Base-by-base conservation (phyloP, 2,888 invertebrate genomes). In the Dexiosoma caninum region DNA sequence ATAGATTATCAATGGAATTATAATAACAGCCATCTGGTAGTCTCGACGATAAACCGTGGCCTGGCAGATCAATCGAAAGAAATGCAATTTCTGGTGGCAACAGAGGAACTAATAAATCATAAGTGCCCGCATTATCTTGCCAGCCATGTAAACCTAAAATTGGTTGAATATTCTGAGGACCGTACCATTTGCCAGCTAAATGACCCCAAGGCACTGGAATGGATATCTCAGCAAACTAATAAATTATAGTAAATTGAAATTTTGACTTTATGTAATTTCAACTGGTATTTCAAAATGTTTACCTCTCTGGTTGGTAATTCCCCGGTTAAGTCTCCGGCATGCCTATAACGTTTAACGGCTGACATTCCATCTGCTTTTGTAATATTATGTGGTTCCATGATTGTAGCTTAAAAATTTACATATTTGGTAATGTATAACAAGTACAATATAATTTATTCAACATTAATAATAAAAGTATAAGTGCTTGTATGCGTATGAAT, bases 121-220 rank as follows among this genome's bases (percentile, higher is more conserved):
- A 96, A 0, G 94, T 92, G n/a, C 94, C 94, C 2, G 95, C 94
- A 87, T 95, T 96, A 87, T 96, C 95, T 88, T 93, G 94, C 95
- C 95, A 95, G 0, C 95, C 95, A 87, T 95, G 95, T 0, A 95
- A 85, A 0, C 93, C 93, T 49, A 96, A 86, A 60, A 95, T 92
- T 0, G 95, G 95, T 77, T 93, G 87, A 0, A 88, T 85, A 84
- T 92, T 90, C 81, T 92, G 92, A 12, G 91, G 91, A 7, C 95
- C 95, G 93, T 94, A 95, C 90, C 94, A 91, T 88, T 94, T 95
- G 0, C 93, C 95, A 3, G 94, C 91, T 42, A 95, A 85, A 84
- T 94, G 92, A 0, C 95, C 95, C 93, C 93, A 94, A 37, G 93
- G 92, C 0, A 94, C 92, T 44, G 93, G 93, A 67, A 95, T 94